A percentile compares a stretch with the other conserved stretches of the same genome.
Evolutionary conservation across 2,113 vertebrate genomes (phyloP).

Genomic region (Mobula birostris): DNA sequence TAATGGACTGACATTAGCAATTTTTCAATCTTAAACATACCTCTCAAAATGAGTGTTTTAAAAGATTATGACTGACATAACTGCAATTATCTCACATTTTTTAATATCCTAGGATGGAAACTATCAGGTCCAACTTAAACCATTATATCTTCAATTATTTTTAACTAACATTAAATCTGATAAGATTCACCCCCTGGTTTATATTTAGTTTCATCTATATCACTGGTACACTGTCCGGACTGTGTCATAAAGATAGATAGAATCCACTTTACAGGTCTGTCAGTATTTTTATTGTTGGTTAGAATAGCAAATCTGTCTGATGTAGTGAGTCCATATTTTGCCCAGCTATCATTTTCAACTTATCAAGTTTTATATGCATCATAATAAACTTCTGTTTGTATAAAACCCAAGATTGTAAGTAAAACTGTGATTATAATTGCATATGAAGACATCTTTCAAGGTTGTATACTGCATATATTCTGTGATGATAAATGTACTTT

Average conservation of each 20-base stretch:
- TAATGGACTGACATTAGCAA: not conserved
- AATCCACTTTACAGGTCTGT: not conserved
- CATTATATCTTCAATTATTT: not conserved
- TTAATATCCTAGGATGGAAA: too few species aligned
- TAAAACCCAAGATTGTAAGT: too few species aligned
- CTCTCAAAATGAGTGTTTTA: not conserved
- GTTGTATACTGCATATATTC: too few species aligned
- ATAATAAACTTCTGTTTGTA: not conserved
- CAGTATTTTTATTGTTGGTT: not conserved
- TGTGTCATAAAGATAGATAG: not conserved
- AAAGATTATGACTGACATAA: not conserved
- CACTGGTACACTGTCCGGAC: not conserved
- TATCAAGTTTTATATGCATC: not conserved
- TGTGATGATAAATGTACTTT: too few species aligned
- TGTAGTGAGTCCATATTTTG: not conserved
- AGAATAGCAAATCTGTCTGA: not conserved
- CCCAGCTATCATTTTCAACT: not conserved
- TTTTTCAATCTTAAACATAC: not conserved
- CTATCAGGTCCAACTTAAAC: not conserved
- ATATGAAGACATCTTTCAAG: too few species aligned
- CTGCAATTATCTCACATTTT: too few species aligned
- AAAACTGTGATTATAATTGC: too few species aligned
- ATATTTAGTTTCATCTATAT: not conserved
- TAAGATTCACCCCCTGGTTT: not conserved
- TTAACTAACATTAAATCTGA: not conserved